These are phyloP conservation scores for Podiceps cristatus DNA, from an alignment of 2,113 vertebrate species.

Conservation along the genomic window DNA sequence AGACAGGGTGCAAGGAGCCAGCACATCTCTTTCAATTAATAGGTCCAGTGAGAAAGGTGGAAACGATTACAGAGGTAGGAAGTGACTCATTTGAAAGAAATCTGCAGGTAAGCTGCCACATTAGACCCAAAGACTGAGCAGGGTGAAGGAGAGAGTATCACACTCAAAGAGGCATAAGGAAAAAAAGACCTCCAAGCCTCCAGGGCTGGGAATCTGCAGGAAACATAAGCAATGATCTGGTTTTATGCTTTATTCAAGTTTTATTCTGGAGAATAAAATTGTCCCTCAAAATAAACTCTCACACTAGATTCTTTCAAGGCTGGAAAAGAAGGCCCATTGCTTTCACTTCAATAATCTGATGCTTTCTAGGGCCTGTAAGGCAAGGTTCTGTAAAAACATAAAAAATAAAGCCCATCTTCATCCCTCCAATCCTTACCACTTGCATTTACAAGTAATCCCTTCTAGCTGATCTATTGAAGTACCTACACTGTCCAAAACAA, in stretches of 20 bases:
- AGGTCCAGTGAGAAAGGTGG: not conserved
- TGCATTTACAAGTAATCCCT: not conserved
- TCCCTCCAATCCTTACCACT: not conserved
- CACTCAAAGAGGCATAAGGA: not conserved
- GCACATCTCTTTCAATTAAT: not conserved
- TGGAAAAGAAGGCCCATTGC: not conserved
- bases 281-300: not conserved
- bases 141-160: not conserved
- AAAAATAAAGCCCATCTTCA: not conserved
- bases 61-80: not conserved
- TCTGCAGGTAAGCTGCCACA: not conserved
- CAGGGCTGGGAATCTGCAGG: not conserved
- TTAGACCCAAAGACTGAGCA: not conserved
- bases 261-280: not conserved
- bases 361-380: not conserved
- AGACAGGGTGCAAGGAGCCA: not conserved
- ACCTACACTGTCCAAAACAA: not conserved
- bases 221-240: not conserved
- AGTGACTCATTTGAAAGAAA: not conserved
- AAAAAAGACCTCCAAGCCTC: not conserved
- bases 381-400: not conserved
- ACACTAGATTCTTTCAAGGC: not conserved
- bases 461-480: not conserved
- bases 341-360: not conserved
- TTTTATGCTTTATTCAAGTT: not conserved